phyloP scores from a whole-genome alignment of 2,113 vertebrate genomes.

The Sapayoa aenigma region DNA sequence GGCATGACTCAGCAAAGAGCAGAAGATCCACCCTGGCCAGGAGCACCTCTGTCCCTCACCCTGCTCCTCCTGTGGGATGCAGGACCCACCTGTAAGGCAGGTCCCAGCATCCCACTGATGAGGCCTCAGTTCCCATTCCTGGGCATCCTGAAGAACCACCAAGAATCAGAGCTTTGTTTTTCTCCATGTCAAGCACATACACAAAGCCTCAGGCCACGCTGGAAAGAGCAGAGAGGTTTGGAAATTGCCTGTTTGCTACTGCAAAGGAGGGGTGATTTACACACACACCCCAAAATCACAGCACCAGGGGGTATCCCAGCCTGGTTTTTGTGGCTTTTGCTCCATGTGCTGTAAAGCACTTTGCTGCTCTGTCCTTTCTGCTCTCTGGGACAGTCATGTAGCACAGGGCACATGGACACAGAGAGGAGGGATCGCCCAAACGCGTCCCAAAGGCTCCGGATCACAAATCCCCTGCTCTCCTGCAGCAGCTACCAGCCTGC shows the following conservation, averaged over 20 bases:
- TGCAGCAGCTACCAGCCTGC: background rate
- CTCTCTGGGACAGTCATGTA: accelerated
- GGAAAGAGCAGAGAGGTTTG: background rate
- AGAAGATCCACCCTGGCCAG: background rate
- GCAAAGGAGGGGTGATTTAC: background rate
- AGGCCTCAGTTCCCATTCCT: background rate
- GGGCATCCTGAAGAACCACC: background rate
- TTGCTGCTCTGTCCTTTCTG: background rate
- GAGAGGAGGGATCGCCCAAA: background rate
- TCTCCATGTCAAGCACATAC: background rate
- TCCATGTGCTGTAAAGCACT: background rate
- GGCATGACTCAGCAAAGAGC: background rate
- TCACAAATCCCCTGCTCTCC: background rate
- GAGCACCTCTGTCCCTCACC: background rate
- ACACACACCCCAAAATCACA: background rate
- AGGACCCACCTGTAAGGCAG: background rate
- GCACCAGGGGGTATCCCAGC: background rate
- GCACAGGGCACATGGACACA: accelerated
- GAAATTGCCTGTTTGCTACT: background rate
- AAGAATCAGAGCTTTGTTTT: background rate
- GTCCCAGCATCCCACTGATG: background rate
- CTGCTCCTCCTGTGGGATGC: background rate
- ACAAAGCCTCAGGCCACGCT: accelerated
- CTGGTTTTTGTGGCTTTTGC: background rate
- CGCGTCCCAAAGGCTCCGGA: background rate